These are phyloP conservation scores for Drosophila prostipennis DNA, from an alignment of 2,888 invertebrate genomes.

Conservation along the genomic window DNA sequence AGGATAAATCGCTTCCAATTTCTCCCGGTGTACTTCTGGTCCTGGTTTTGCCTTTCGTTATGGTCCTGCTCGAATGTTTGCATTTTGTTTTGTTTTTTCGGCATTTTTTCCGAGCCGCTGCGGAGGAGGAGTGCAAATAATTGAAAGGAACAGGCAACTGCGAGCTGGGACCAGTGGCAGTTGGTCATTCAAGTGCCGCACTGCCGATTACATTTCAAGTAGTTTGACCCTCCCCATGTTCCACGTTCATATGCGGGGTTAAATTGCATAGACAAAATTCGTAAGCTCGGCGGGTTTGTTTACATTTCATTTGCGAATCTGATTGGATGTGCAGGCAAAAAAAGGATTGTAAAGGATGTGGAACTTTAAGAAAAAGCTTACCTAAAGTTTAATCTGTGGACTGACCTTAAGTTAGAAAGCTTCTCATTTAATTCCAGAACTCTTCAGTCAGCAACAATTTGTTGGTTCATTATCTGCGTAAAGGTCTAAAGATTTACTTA, in stretches of 20 bases:
- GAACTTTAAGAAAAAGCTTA: slow-evolving; percentile 8
- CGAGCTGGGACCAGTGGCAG: slow-evolving; percentile 43
- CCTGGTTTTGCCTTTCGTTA: slow-evolving; percentile 26
- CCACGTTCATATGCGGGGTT: slow-evolving; percentile 48
- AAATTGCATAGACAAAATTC: slow-evolving; percentile 73
- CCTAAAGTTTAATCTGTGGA: slow-evolving; percentile 6
- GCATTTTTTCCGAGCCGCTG: slow-evolving; percentile 60
- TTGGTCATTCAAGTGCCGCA: slow-evolving; percentile 79
- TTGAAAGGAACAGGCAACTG: slow-evolving; percentile 65
- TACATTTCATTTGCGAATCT: slow-evolving; percentile 76
- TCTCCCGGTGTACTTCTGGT: slow-evolving; percentile 40
- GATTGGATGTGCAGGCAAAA: slow-evolving; percentile 53
- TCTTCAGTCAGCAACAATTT: background rate
- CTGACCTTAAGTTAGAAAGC: background rate
- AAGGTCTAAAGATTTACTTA: background rate
- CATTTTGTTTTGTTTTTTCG: slow-evolving; percentile 78
- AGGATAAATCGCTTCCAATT: background rate
- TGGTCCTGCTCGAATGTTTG: slow-evolving; percentile 63
- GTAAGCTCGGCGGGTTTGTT: slow-evolving; percentile 63
- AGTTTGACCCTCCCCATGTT: slow-evolving; percentile 39
- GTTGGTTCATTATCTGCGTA: too few relatives aligned
- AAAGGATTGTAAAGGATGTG: slow-evolving; percentile 14
- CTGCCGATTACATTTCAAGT: slow-evolving; percentile 78
- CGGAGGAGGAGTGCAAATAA: slow-evolving; percentile 65
- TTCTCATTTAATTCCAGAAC: background rate